Evolutionary conservation across 2,797 vertebrate genomes (phyloP).

Genomic region (Vireo griseus): DNA sequence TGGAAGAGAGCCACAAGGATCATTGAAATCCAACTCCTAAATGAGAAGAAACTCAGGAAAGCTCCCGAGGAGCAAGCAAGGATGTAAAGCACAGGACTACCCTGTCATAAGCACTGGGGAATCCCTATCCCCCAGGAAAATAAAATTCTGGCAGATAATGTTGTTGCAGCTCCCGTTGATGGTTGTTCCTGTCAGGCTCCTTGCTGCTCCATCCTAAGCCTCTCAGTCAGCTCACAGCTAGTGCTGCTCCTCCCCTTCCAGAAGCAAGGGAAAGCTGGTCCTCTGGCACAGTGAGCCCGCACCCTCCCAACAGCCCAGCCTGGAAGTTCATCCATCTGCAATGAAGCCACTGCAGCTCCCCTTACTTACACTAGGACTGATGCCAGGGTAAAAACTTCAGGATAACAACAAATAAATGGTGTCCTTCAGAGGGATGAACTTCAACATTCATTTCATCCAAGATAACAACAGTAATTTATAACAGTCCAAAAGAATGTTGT

Average conservation of each 20-base stretch:
- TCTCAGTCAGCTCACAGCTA: not conserved
- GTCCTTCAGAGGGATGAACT: not conserved
- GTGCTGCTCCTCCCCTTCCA: not conserved
- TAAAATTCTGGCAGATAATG: not conserved
- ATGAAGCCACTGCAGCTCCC: not conserved
- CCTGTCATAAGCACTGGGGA: not conserved
- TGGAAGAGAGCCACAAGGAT: not conserved
- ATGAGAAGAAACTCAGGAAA: not conserved
- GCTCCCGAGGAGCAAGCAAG: not conserved
- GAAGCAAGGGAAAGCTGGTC: not conserved
- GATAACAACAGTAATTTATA: not conserved
- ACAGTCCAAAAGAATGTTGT: not conserved
- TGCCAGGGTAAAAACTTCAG: not conserved
- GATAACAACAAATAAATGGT: not conserved
- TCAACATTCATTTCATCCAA: not conserved
- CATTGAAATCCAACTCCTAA: accelerated
- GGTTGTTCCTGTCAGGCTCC: not conserved
- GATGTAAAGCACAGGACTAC: not conserved
- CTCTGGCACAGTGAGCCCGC: accelerated
- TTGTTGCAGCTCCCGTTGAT: accelerated
- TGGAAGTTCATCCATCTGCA: not conserved
- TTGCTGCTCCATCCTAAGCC: not conserved
- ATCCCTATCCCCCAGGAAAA: not conserved
- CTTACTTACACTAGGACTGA: not conserved
- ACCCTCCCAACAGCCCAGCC: not conserved